Percentiles rank a stretch among this genome's conserved stretches.
phyloP scores from a whole-genome alignment of 2,797 vertebrate species.

The Melanotaenia boesemani region DNA sequence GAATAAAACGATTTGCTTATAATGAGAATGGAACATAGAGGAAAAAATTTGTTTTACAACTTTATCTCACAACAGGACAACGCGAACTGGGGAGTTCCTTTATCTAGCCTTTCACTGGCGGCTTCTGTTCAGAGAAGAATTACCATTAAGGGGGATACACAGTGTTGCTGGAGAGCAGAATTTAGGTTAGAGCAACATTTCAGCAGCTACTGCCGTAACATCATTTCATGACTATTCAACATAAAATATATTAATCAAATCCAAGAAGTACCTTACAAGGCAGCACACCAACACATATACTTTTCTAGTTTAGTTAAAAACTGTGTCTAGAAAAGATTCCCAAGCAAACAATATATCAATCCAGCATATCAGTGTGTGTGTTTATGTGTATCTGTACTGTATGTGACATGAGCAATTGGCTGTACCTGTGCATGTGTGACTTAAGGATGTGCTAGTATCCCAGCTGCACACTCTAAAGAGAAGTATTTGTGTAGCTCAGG shows the following conservation, averaged over 20 bases:
- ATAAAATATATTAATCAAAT: slow-evolving; percentile 13
- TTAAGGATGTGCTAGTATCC: slow-evolving; percentile 39
- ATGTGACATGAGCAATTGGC: slow-evolving; percentile 19
- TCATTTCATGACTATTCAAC: slow-evolving; percentile 16
- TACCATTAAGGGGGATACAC: slow-evolving; percentile 5
- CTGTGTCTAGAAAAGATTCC: slow-evolving; percentile 1
- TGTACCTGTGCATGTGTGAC: slow-evolving; percentile 45
- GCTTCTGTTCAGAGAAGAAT: slow-evolving; percentile 6
- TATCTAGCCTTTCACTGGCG: not conserved
- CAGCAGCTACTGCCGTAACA: not conserved
- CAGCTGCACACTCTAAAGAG: slow-evolving; percentile 67
- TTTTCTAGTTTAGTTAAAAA: slow-evolving; percentile 5
- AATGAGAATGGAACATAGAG: too few species aligned
- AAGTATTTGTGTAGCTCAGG: slow-evolving; percentile 52
- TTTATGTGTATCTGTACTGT: slow-evolving; percentile 5
- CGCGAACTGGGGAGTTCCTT: not conserved
- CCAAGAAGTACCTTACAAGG: slow-evolving; percentile 1
- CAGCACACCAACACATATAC: slow-evolving; percentile 1
- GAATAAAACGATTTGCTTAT: not conserved
- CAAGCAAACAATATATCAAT: not conserved
- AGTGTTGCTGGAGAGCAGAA: not conserved
- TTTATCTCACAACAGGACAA: not conserved
- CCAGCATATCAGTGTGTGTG: not conserved
- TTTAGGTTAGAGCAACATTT: not conserved
- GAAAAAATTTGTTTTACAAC: not conserved